Evolutionary conservation across 2,113 vertebrate genomes (phyloP).

Genomic region (Cyprinodon brontotheroides): DNA sequence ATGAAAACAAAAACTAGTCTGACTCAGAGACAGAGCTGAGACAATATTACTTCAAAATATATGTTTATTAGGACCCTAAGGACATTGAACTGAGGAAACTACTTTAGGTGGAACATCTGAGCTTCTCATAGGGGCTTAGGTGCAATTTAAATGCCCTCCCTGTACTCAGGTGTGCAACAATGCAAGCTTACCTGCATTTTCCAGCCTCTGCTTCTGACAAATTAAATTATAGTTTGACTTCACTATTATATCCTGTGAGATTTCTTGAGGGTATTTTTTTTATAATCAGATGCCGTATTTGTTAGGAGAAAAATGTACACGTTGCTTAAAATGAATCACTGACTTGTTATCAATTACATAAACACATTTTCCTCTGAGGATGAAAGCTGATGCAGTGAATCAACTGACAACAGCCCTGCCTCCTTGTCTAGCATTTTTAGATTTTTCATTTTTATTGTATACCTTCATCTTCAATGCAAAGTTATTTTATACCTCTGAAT

Average conservation of each 20-base stretch:
- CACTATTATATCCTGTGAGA: background rate
- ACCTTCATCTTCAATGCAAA: background rate
- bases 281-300: background rate
- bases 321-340: background rate
- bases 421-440: conserved; percentile 7
- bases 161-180: conserved; percentile 8
- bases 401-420: conserved; percentile 28
- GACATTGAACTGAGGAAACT: conserved; percentile 27
- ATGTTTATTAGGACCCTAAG: conserved; percentile 21
- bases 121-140: conserved; percentile 3
- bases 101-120: conserved; percentile 22
- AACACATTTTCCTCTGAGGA: background rate
- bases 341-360: background rate
- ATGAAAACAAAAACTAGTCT: conserved; percentile 2
- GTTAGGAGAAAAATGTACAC: conserved; percentile 1
- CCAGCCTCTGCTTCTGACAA: conserved; percentile 6
- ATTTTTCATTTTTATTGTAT: conserved; percentile 1
- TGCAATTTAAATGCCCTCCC: background rate
- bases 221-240: background rate
- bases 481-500: too few species aligned
- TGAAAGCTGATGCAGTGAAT: conserved; percentile 34
- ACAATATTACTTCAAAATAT: conserved; percentile 15
- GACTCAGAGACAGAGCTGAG: conserved; percentile 18
- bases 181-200: conserved; percentile 11
- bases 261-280: background rate